Conservation (phyloP, 2,888 invertebrate species). For the Drosophila leonis region DNA sequence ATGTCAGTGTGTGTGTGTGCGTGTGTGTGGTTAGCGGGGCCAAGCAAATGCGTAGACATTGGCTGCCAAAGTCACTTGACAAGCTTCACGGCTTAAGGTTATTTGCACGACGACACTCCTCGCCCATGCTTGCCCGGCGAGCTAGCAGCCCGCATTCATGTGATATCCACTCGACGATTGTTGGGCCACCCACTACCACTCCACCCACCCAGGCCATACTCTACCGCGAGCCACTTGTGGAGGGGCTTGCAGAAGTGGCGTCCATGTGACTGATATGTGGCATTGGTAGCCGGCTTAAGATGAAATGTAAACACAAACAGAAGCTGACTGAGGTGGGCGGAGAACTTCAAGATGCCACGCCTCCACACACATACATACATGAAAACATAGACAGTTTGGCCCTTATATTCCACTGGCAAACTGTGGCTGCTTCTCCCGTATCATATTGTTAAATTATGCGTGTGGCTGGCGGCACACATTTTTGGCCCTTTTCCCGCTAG, state of each 20-base stretch:
- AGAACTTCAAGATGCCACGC: constrained; percentile 11
- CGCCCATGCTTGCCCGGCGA: not conserved
- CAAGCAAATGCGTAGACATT: constrained; percentile 32
- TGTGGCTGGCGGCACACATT: constrained; percentile 41
- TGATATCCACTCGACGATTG: constrained; percentile 73
- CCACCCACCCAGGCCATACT: not conserved
- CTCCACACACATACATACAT: not conserved
- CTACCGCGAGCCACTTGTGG: constrained; percentile 20
- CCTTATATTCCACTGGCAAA: not conserved
- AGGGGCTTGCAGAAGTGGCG: constrained; percentile 57
- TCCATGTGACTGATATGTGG: constrained; percentile 77
- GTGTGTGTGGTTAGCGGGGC: constrained; percentile 13
- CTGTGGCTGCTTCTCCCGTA: constrained; percentile 3
- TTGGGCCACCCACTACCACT: constrained; percentile 29
- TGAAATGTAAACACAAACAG: constrained; percentile 74
- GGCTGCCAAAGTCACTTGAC: constrained; percentile 70
- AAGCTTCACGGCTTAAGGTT: constrained; percentile 76
- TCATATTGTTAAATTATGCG: constrained; percentile 72
- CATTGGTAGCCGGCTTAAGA: constrained; percentile 66
- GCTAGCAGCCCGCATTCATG: constrained; percentile 12
- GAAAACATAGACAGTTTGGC: not conserved
- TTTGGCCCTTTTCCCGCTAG: constrained; percentile 23
- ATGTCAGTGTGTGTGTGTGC: not conserved
- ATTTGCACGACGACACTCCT: constrained; percentile 59
- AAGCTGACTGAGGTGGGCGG: constrained; percentile 1